These are phyloP conservation scores for Pristionchus fissidentatus DNA, from an alignment of 2,888 invertebrate species.

Conservation along the genomic window DNA sequence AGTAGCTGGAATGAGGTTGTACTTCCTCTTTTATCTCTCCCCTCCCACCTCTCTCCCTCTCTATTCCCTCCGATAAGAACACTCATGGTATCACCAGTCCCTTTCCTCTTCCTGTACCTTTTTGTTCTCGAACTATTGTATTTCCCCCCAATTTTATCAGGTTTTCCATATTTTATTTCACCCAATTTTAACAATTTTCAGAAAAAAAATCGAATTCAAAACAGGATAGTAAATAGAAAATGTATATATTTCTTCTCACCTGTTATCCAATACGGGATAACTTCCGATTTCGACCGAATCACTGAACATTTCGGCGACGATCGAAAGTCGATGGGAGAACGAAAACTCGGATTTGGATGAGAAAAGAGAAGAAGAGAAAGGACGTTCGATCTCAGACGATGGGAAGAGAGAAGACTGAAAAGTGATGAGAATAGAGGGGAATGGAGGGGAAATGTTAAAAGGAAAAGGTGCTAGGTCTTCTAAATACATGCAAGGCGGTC, in stretches of 20 bases:
- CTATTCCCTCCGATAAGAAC: too few species aligned
- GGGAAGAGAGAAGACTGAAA: slow-evolving; percentile 70
- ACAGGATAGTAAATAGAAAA: too few species aligned
- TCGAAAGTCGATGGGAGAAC: slow-evolving; percentile 77
- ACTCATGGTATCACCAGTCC: too few species aligned
- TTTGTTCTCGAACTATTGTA: too few species aligned
- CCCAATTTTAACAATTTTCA: too few species aligned
- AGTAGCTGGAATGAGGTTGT: slow-evolving; percentile 75
- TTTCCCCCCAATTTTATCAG: too few species aligned
- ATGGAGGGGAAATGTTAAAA: neutral
- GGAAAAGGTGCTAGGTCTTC: neutral
- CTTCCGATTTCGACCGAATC: slow-evolving; percentile 80
- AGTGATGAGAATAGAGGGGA: neutral
- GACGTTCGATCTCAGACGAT: slow-evolving; percentile 51
- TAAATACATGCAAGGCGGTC: too few species aligned
- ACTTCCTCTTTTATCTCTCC: too few species aligned
- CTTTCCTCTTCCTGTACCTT: too few species aligned
- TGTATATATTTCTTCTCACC: slow-evolving; percentile 64
- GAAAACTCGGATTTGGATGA: slow-evolving; percentile 76
- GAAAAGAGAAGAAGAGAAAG: slow-evolving; percentile 72
- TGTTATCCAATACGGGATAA: slow-evolving; percentile 79
- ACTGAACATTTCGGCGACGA: slow-evolving; percentile 77
- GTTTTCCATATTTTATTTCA: too few species aligned
- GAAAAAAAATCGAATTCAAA: too few species aligned
- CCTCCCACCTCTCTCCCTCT: too few species aligned